Conservation (phyloP, 2,113 vertebrate genomes). For the Antigone vipio region DNA sequence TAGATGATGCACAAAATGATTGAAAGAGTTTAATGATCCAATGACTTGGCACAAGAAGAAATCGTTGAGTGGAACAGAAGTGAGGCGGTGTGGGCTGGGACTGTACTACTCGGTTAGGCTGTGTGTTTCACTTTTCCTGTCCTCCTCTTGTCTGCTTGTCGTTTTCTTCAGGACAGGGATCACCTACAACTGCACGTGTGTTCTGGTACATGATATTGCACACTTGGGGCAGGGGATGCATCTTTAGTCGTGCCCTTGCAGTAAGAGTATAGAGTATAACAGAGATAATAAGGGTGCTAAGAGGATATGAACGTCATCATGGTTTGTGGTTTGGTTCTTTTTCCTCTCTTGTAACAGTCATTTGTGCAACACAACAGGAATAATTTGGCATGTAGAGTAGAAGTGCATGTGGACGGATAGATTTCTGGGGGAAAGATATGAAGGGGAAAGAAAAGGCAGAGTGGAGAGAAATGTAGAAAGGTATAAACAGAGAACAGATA, state of each 20-base stretch:
- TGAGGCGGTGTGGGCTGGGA: not conserved
- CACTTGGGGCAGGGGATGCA: not conserved
- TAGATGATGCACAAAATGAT: not conserved
- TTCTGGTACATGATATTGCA: not conserved
- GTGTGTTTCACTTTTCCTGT: not conserved
- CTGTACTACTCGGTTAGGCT: not conserved
- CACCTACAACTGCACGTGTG: not conserved
- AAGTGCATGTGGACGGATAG: not conserved
- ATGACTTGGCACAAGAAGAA: not conserved
- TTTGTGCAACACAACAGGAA: not conserved
- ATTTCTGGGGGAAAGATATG: not conserved
- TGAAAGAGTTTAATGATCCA: not conserved
- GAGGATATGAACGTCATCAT: not conserved
- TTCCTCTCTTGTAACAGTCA: not conserved
- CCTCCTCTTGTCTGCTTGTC: not conserved
- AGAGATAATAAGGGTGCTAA: not conserved
- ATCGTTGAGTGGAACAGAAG: not conserved
- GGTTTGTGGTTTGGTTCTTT: not conserved
- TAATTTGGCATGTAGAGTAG: not conserved
- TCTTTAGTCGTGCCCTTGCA: not conserved
- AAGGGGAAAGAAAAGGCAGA: not conserved
- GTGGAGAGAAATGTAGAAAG: not conserved
- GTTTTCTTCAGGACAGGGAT: not conserved
- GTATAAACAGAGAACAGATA: not conserved
- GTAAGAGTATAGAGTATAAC: fast-evolving